These are phyloP conservation scores for Drosophila quasianomalipes DNA, from an alignment of 2,888 invertebrate species.

Conservation along the genomic window DNA sequence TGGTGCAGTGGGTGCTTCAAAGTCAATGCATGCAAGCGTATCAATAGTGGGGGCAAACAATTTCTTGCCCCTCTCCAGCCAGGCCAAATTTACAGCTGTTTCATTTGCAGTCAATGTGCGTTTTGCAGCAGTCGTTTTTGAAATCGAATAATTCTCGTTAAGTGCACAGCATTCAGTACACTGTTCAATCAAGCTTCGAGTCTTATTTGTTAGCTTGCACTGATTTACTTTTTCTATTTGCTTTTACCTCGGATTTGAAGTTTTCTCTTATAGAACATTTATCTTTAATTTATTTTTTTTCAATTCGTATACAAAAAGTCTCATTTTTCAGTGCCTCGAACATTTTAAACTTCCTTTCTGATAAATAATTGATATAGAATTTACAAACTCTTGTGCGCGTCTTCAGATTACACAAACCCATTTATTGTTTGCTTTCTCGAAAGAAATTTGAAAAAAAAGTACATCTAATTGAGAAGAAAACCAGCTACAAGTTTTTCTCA, in stretches of 20 bases:
- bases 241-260: neutral
- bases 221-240: neutral
- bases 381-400: slow-evolving; percentile 3
- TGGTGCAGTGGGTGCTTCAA: slow-evolving; percentile 28
- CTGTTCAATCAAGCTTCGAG: neutral
- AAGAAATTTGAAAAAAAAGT: slow-evolving; percentile 8
- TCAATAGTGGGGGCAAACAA: slow-evolving; percentile 15
- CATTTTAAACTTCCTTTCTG: neutral
- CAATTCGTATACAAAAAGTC: neutral
- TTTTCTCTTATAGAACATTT: neutral
- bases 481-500: slow-evolving; percentile 1
- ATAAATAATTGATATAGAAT: slow-evolving; percentile 17
- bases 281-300: neutral
- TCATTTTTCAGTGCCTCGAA: neutral
- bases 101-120: slow-evolving; percentile 52
- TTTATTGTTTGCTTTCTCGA: slow-evolving; percentile 3
- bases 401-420: neutral
- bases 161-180: slow-evolving; percentile 12
- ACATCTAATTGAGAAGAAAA: slow-evolving; percentile 22
- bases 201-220: neutral
- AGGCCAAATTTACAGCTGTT: slow-evolving; percentile 18
- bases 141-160: slow-evolving; percentile 17
- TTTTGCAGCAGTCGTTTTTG: slow-evolving; percentile 4
- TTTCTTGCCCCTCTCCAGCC: neutral
- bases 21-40: slow-evolving; percentile 23